phyloP scores from a whole-genome alignment of 2,888 invertebrate species.

The Sphinx pinastri region DNA sequence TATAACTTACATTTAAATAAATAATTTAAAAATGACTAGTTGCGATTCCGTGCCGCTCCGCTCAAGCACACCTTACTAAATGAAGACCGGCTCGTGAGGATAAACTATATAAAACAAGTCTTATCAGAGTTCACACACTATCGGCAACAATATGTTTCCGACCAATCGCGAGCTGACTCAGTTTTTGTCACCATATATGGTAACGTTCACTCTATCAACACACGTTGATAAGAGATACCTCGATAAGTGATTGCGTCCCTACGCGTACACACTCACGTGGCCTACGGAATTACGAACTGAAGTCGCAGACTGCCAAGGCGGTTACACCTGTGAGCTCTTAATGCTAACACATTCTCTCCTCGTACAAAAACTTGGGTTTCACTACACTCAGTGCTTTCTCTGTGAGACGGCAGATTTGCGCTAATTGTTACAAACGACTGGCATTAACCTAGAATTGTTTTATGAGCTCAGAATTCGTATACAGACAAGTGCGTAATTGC shows the following conservation, averaged over 20 bases:
- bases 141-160: constrained; percentile 75
- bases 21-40: constrained; percentile 65
- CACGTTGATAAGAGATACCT: constrained; percentile 63
- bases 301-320: not conserved
- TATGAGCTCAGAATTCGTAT: constrained; percentile 57
- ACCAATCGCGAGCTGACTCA: constrained; percentile 86
- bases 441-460: constrained; percentile 66
- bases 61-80: constrained; percentile 71
- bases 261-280: constrained; percentile 47
- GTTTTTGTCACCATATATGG: constrained; percentile 91
- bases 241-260: constrained; percentile 58
- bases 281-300: constrained; percentile 17
- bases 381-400: constrained; percentile 62
- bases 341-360: constrained; percentile 37
- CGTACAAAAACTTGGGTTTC: constrained; percentile 46
- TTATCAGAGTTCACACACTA: constrained; percentile 82
- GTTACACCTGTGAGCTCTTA: constrained; percentile 16
- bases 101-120: constrained; percentile 81
- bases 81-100: constrained; percentile 75
- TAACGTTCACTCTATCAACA: constrained; percentile 74
- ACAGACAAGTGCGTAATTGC: constrained; percentile 45
- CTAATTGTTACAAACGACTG: constrained; percentile 58
- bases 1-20: constrained; percentile 71
- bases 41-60: constrained; percentile 62
- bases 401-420: constrained; percentile 63